phyloP scores from a whole-genome alignment of 2,113 vertebrate genomes.

The Thamnophis sirtalis region DNA sequence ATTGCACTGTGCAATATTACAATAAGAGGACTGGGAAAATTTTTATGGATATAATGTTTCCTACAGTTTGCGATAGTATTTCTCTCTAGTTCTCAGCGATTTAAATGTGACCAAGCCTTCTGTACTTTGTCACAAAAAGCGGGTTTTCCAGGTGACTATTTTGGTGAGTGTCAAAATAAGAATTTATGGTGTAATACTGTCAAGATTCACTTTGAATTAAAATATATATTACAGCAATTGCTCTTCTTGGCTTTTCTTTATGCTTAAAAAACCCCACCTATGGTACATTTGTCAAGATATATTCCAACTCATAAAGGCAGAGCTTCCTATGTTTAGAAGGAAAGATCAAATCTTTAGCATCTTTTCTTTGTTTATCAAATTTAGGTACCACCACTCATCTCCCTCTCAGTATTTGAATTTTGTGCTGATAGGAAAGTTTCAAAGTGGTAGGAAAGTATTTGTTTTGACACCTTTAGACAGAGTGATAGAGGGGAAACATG shows the following conservation, averaged over 20 bases:
- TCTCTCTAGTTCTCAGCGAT: conserved; percentile 99
- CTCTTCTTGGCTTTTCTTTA: conserved; percentile 56
- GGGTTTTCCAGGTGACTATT: conserved; percentile 99
- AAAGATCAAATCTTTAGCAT: not conserved
- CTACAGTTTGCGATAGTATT: conserved; percentile 99
- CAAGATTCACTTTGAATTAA: conserved; percentile 99
- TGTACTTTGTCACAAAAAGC: conserved; percentile 99
- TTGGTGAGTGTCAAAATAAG: conserved; percentile 99
- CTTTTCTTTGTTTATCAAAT: not conserved
- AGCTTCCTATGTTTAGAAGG: not conserved
- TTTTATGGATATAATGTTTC: conserved; percentile 99
- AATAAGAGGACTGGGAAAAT: conserved; percentile 98
- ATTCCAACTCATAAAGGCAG: not conserved
- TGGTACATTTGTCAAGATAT: accelerated
- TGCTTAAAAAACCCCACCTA: not conserved
- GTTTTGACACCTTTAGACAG: not conserved
- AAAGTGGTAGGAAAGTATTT: not conserved
- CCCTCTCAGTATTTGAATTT: not conserved
- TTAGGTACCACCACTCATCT: not conserved
- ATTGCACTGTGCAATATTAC: conserved; percentile 99
- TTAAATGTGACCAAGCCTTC: conserved; percentile 99
- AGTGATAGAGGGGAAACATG: not conserved
- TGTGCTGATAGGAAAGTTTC: not conserved
- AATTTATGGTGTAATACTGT: conserved; percentile 99
- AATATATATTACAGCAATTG: conserved; percentile 90